phyloP scores from a whole-genome alignment of 2,113 vertebrate genomes.

The Pandion haliaetus region DNA sequence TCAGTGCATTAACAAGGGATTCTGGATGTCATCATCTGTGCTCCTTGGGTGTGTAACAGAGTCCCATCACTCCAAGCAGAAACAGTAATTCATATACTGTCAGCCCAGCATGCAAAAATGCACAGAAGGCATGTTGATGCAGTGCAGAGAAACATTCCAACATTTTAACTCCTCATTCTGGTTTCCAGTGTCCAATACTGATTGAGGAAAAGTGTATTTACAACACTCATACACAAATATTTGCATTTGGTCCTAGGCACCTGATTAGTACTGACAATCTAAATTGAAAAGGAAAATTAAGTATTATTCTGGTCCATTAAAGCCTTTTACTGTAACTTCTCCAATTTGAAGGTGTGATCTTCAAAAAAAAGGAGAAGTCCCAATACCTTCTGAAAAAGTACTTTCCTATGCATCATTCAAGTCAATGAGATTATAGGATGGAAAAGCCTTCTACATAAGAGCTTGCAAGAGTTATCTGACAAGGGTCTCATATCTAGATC shows the following conservation, averaged over 20 bases:
- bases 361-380: not conserved
- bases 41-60: not conserved
- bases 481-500: not conserved
- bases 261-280: not conserved
- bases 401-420: not conserved
- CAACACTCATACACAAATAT: not conserved
- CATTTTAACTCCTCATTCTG: not conserved
- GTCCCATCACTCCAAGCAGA: not conserved
- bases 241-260: constrained; percentile 61
- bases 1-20: not conserved
- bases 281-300: not conserved
- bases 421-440: not conserved
- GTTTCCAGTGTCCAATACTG: not conserved
- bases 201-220: not conserved
- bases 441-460: not conserved
- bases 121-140: not conserved
- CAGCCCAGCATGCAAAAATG: not conserved
- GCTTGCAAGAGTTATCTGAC: not conserved
- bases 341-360: not conserved
- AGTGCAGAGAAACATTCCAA: not conserved
- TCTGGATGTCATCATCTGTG: not conserved
- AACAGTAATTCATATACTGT: not conserved
- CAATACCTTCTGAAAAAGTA: not conserved
- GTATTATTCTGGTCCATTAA: not conserved
- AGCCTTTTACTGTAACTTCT: not conserved